A percentile compares a stretch with the other conserved stretches of the same genome.
phyloP scores from a whole-genome alignment of 1,140 invertebrate species.

The Penaeus vannamei region DNA sequence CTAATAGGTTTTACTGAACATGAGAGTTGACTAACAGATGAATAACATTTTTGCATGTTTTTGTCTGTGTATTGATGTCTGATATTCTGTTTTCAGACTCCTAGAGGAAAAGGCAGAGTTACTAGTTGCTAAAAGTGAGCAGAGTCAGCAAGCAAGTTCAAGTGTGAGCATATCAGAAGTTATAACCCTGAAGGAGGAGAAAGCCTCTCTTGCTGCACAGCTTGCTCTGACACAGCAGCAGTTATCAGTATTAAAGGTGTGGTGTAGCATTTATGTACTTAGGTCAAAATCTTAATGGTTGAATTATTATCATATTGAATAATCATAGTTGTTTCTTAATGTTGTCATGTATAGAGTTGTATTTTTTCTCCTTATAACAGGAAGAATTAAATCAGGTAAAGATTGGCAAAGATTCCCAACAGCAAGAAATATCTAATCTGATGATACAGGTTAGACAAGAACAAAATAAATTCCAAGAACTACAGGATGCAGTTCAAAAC shows the following conservation, averaged over 20 bases:
- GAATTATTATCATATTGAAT: background rate
- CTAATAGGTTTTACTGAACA: background rate
- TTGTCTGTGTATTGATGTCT: background rate
- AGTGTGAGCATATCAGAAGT: conserved; percentile 23
- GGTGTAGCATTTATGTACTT: background rate
- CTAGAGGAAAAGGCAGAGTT: conserved; percentile 47
- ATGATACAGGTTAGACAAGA: background rate
- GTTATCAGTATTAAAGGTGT: conserved; percentile 14
- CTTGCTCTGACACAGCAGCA: conserved; percentile 2
- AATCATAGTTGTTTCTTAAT: background rate
- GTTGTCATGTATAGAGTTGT: too few relatives aligned
- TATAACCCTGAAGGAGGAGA: conserved; percentile 27
- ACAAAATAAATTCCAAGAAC: background rate
- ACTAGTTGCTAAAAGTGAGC: conserved; percentile 24
- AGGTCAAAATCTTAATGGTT: background rate
- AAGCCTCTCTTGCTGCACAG: conserved; percentile 14
- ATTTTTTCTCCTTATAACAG: too few relatives aligned
- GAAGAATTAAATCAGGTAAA: too few relatives aligned
- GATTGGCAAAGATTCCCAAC: too few relatives aligned
- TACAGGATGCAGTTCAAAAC: background rate
- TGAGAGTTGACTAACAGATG: background rate
- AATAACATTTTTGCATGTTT: background rate
- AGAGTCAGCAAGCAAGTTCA: background rate
- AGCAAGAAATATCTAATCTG: too few relatives aligned
- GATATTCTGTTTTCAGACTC: conserved; percentile 23